Base-by-base conservation (phyloP, 2,113 vertebrate genomes). In the Podiceps cristatus region DNA sequence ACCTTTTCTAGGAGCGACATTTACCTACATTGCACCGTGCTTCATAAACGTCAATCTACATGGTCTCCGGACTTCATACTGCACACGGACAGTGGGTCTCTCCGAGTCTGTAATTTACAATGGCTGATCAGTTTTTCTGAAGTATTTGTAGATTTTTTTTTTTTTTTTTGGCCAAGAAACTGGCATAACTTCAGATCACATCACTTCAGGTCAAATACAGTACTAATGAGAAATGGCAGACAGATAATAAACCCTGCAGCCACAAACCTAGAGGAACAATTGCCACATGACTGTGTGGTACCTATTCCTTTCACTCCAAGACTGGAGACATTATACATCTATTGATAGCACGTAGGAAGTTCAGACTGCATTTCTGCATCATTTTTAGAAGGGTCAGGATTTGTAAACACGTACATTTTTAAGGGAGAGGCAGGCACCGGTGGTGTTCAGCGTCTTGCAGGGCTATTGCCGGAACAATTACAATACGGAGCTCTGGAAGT, bases 1-100 rank as follows among this genome's bases (percentile, higher is more conserved):
- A 31, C 24, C 12, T 78, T 72, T 62, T 37, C 49, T 53, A 44
- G 33, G 27, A 83, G 24, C 35, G 64, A 11, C 0, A 3, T 52
- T 78, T 37, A 9, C 52, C 50, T 79, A 10, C 0, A 0, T 40
- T 72, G n/a, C 40, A 14, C 29, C 0, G 0, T 35, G 42, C 37
- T 78, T 47, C 35, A 10, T 27, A 73, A 58, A 13, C 13, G 13
- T 35, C 58, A 49, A 2, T 3, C 58, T 42, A 55, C 35, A 3
- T 52, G 10, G 22, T 14, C 9, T 33, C 55, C 78, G 44, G 13
- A 13, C 40, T 78, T 85, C 15, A 4, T 16, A 8, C 11, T 4
- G 33, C 40, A 13, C 9, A 28, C 11, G 12, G 28, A 22, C 10
- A 15, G 33, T 1, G 17, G 7, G 3, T 42, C 9, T 66, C 28